phyloP scores from a whole-genome alignment of 2,797 vertebrate species.

The Hemitrygon akajei region DNA sequence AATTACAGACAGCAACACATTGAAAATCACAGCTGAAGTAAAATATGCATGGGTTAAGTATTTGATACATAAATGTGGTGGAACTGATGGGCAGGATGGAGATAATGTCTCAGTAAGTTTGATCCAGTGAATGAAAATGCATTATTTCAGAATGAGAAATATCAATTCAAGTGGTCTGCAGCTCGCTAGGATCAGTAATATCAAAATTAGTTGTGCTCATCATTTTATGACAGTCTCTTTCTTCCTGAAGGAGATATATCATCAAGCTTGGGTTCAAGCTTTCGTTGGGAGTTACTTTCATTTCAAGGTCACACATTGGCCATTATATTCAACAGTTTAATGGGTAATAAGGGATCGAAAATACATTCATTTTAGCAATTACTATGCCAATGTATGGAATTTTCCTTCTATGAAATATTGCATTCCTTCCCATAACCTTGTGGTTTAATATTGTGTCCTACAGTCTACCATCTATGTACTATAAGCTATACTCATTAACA shows the following conservation, averaged over 20 bases:
- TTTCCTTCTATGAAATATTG: not conserved
- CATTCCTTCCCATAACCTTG: conserved; percentile 19
- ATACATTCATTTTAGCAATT: not conserved
- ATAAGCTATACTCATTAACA: conserved; percentile 27
- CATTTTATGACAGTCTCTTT: not conserved
- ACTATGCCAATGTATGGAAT: not conserved
- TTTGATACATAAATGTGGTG: not conserved
- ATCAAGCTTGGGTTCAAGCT: not conserved
- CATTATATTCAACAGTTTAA: not conserved
- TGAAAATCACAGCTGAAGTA: not conserved
- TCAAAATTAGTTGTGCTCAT: not conserved
- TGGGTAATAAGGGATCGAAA: not conserved
- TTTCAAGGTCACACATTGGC: conserved; percentile 2
- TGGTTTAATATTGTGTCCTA: not conserved
- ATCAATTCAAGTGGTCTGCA: not conserved
- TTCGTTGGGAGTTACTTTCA: not conserved
- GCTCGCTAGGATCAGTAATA: not conserved
- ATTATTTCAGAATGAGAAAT: not conserved
- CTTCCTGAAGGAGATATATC: not conserved
- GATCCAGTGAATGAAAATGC: not conserved
- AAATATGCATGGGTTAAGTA: not conserved
- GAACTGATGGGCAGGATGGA: not conserved
- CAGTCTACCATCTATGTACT: not conserved
- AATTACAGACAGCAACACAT: not conserved
- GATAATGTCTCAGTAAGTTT: not conserved